These are phyloP conservation scores for Sebastes melanostomus DNA, from an alignment of 2,797 vertebrate genomes.

Conservation along the genomic window DNA sequence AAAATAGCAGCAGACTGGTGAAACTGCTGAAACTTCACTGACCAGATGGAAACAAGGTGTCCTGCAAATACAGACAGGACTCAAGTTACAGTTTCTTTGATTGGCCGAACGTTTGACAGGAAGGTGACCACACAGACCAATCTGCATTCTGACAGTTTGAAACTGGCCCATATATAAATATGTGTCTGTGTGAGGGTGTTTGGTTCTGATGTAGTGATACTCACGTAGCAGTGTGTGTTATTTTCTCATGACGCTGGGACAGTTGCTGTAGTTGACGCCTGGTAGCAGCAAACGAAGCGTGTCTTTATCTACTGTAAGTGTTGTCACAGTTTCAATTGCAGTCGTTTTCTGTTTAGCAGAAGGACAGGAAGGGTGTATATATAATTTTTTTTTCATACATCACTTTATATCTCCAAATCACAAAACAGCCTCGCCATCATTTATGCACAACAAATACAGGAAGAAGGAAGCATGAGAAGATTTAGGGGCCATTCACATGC, in stretches of 20 bases:
- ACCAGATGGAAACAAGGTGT: not conserved
- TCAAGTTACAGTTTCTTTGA: not conserved
- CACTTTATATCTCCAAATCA: not conserved
- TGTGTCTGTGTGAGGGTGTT: not conserved
- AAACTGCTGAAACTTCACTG: not conserved
- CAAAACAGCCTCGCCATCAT: not conserved
- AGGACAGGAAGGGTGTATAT: not conserved
- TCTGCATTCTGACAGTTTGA: not conserved
- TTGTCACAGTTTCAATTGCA: not conserved
- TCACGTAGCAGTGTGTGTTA: not conserved
- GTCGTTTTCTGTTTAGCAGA: not conserved
- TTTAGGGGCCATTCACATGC: not conserved
- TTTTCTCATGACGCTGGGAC: not conserved
- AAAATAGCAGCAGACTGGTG: slow-evolving; percentile 5
- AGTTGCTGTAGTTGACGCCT: not conserved
- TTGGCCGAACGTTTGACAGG: not conserved
- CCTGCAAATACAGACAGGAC: not conserved
- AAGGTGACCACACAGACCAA: not conserved
- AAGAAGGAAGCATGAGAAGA: not conserved
- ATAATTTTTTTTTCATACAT: not conserved
- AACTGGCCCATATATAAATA: not conserved
- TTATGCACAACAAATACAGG: not conserved
- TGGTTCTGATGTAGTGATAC: not conserved
- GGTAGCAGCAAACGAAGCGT: not conserved
- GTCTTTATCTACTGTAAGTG: not conserved